Evolutionary conservation across 2,888 invertebrate species (phyloP), one percentile per base, ranked within the genome.

Genomic region (Chrysodeixis includens): DNA sequence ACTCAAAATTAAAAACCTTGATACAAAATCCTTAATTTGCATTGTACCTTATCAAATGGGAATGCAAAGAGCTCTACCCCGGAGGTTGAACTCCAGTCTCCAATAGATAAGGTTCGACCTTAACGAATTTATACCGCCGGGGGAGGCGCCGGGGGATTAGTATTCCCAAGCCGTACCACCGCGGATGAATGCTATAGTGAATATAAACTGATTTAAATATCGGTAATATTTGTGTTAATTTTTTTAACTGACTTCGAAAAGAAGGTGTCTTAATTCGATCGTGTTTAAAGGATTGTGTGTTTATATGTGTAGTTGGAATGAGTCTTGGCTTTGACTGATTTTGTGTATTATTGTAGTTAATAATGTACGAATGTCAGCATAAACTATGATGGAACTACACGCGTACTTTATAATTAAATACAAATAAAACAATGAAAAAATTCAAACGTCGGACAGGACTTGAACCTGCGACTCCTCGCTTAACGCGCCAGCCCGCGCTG

Each of bases 191-290:
- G 55, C 69, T 60, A 69, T 67, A 58, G 65, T 74, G 83, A 82
- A 83, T 82, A 76, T 79, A 74, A 81, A 82, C 71, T 61, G 70
- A 71, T 74, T 71, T 62, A 82, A 79, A 74, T 74, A 72, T 72
- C 68, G 66, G 40, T 52, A 68, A 77, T 67, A 67, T 79, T 71
- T 71, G 55, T 71, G 60, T 59, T 76, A 62, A 71, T 71, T 62
- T 73, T 57, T 12, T 16, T 46, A 52, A n/a, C n/a, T n/a, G 20
- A 61, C 12, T 52, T 35, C 2, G 58, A 62, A n/a, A n/a, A n/a
- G n/a, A n/a, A n/a, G n/a, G n/a, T n/a, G n/a, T n/a, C n/a, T n/a
- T n/a, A n/a, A n/a, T n/a, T n/a, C n/a, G n/a, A n/a, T n/a, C n/a
- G n/a, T n/a, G n/a, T n/a, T n/a, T n/a, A n/a, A n/a, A n/a, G n/a